A percentile compares a stretch with the other conserved stretches of the same genome.
phyloP scores from a whole-genome alignment of 2,888 invertebrate genomes.

The Nowickia ferox region DNA sequence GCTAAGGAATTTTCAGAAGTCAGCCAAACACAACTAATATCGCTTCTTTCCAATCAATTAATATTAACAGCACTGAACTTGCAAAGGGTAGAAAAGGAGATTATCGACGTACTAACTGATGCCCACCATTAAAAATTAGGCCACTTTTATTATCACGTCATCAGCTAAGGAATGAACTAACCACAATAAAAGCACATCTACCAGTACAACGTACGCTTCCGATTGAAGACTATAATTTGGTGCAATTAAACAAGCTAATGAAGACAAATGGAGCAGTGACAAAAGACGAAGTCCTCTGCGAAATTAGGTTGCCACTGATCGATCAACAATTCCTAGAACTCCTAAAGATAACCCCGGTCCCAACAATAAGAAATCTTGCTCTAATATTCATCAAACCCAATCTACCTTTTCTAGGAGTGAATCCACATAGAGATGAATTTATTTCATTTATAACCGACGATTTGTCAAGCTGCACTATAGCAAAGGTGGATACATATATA shows the following conservation, averaged over 20 bases:
- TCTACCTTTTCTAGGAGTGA: not conserved
- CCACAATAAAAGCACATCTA: slow-evolving; percentile 6
- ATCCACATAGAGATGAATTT: slow-evolving; percentile 1
- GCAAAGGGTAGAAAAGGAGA: not conserved
- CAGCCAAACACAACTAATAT: not conserved
- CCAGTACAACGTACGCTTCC: slow-evolving; percentile 3
- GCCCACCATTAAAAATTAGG: not conserved
- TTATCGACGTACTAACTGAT: slow-evolving; percentile 7
- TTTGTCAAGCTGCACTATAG: not conserved
- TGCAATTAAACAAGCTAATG: not conserved
- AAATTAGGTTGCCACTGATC: no score
- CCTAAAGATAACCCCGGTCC: no score
- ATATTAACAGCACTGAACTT: not conserved
- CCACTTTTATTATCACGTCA: not conserved
- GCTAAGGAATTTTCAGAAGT: not conserved
- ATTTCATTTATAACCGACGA: not conserved
- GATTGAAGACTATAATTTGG: slow-evolving; percentile 1
- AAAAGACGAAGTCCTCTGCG: no score
- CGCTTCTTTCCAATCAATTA: not conserved
- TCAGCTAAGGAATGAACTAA: slow-evolving; percentile 1
- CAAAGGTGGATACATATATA: not conserved
- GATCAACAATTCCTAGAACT: no score
- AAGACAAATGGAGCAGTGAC: no score
- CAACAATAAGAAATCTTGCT: no score
- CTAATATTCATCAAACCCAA: no score